Conservation (phyloP, 2,113 vertebrate species). For the Malaclemys terrapin region DNA sequence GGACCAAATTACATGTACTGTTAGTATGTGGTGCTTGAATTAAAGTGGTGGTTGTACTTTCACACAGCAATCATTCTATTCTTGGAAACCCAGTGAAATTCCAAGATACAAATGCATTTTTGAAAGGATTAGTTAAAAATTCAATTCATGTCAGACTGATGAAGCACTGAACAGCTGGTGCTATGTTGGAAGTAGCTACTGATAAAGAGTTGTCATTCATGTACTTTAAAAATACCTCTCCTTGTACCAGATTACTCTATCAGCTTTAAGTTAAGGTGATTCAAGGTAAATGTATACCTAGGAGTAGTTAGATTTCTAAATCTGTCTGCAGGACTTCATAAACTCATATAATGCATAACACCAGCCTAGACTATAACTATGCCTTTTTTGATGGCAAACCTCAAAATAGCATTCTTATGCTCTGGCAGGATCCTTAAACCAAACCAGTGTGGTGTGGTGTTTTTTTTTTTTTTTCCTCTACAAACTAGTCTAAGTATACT, state of each 20-base stretch:
- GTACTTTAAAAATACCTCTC: slow-evolving; percentile 4
- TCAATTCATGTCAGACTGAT: slow-evolving; percentile 78
- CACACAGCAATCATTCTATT: slow-evolving; percentile 76
- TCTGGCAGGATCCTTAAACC: neutral
- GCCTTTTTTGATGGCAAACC: neutral
- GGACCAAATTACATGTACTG: slow-evolving; percentile 68
- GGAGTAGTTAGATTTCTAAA: neutral
- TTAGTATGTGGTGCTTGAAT: slow-evolving; percentile 69
- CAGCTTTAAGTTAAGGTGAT: neutral
- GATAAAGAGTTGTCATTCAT: slow-evolving; percentile 79
- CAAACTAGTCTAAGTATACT: neutral
- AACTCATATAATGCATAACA: neutral
- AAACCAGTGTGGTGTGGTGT: neutral
- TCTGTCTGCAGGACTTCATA: neutral
- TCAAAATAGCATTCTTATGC: neutral
- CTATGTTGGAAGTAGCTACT: slow-evolving; percentile 81
- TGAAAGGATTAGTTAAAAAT: slow-evolving; percentile 84
- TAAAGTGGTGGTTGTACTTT: slow-evolving; percentile 71
- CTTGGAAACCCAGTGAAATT: slow-evolving; percentile 81
- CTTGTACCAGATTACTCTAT: neutral
- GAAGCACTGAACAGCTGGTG: slow-evolving; percentile 81
- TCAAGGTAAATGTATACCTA: neutral
- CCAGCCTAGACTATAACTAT: neutral
- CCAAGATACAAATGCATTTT: slow-evolving; percentile 81
- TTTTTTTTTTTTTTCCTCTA: too few species aligned